Conservation (phyloP, 2,113 vertebrate species). For the Prionailurus bengalensis region DNA sequence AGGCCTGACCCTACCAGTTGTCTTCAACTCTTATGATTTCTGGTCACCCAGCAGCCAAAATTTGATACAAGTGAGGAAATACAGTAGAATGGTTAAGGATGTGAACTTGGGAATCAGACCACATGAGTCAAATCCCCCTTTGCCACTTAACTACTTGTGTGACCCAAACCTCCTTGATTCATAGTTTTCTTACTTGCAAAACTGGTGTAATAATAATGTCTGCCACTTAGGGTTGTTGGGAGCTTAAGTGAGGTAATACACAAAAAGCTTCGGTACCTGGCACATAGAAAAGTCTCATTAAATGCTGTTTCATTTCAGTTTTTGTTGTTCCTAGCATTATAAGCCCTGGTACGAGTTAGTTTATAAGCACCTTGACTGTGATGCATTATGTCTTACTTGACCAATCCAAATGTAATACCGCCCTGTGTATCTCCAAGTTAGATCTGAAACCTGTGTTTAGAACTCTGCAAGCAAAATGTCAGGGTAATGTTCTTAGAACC, state of each 20-base stretch:
- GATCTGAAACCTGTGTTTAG: constrained; percentile 17
- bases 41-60: neutral
- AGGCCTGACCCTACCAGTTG: neutral
- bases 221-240: neutral
- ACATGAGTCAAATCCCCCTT: neutral
- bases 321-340: neutral
- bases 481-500: neutral
- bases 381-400: neutral
- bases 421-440: neutral
- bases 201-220: neutral
- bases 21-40: neutral
- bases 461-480: neutral
- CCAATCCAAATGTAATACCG: neutral
- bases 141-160: neutral
- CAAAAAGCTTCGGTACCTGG: neutral
- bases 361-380: neutral
- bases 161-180: neutral
- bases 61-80: neutral
- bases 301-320: neutral
- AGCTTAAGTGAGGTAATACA: neutral
- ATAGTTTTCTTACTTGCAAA: neutral
- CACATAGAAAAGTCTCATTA: neutral
- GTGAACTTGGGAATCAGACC: neutral
- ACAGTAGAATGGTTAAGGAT: neutral
- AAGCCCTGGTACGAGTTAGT: neutral